Evolutionary conservation across 2,888 invertebrate species (phyloP).

Genomic region (Lymantria monacha): DNA sequence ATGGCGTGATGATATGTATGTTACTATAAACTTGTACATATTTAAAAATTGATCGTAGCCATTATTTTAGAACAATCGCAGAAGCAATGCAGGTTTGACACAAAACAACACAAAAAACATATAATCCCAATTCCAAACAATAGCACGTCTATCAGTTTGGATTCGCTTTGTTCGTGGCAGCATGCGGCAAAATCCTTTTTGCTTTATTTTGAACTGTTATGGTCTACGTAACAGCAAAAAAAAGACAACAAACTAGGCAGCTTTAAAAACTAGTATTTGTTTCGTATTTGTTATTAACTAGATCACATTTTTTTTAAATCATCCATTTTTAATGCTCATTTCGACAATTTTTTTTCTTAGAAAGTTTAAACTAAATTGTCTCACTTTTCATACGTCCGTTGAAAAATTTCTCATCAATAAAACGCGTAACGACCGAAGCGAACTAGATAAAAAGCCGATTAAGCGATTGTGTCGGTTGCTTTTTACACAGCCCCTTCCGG

Average conservation of each 20-base stretch:
- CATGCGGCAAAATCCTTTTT: slow-evolving; percentile 32
- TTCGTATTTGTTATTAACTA: too few relatives aligned
- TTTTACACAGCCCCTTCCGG: slow-evolving; percentile 26
- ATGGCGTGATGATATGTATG: too few relatives aligned
- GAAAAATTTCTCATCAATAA: too few relatives aligned
- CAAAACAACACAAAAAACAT: slow-evolving; percentile 27
- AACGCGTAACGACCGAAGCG: slow-evolving; percentile 3
- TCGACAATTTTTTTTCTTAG: too few relatives aligned
- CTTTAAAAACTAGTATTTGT: neutral
- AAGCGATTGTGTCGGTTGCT: slow-evolving; percentile 19
- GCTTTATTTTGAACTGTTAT: slow-evolving; percentile 41
- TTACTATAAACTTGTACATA: too few relatives aligned
- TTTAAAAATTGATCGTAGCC: too few relatives aligned
- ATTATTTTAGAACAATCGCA: too few relatives aligned
- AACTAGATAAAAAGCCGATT: slow-evolving; percentile 28
- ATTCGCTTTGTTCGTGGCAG: slow-evolving; percentile 29
- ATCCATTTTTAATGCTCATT: too few relatives aligned
- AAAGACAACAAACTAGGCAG: neutral
- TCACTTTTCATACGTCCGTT: too few relatives aligned
- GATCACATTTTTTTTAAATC: too few relatives aligned
- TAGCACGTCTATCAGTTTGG: slow-evolving; percentile 22
- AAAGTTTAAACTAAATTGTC: too few relatives aligned
- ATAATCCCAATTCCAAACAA: slow-evolving; percentile 37
- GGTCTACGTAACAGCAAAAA: slow-evolving; percentile 32
- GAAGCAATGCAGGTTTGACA: slow-evolving; percentile 17